phyloP scores from a whole-genome alignment of 2,888 invertebrate genomes.

The Cephalotes varians region DNA sequence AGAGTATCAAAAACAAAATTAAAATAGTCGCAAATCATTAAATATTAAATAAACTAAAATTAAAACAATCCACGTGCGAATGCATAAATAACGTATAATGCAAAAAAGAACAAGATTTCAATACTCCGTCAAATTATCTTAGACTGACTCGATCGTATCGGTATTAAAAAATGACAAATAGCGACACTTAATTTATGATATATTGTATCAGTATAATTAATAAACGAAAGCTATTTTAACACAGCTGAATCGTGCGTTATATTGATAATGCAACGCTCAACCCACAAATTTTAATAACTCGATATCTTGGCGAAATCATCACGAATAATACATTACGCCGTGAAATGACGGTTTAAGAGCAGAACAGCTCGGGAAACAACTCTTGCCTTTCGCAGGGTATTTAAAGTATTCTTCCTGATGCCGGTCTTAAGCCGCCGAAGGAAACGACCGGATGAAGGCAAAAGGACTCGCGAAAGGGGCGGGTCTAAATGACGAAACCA shows the following conservation, averaged over 20 bases:
- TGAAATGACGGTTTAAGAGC: slow-evolving; percentile 28
- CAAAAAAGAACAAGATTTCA: not conserved
- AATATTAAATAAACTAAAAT: not conserved
- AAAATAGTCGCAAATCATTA: not conserved
- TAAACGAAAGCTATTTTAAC: slow-evolving; percentile 12
- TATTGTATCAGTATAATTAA: not conserved
- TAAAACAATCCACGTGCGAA: not conserved
- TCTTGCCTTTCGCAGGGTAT: slow-evolving; percentile 56
- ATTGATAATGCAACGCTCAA: not conserved
- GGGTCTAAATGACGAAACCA: slow-evolving; percentile 81
- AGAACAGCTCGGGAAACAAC: not conserved
- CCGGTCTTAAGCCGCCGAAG: slow-evolving; percentile 14
- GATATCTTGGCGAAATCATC: slow-evolving; percentile 9
- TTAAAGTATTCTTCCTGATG: slow-evolving; percentile 67
- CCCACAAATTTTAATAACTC: slow-evolving; percentile 14
- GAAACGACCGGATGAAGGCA: slow-evolving; percentile 53
- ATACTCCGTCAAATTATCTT: not conserved
- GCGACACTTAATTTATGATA: not conserved
- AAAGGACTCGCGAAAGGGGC: slow-evolving; percentile 67
- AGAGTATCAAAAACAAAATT: not conserved
- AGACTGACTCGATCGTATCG: not conserved
- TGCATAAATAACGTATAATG: not conserved
- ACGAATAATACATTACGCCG: slow-evolving; percentile 2
- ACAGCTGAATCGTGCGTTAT: not conserved
- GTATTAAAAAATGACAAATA: not conserved